Evolutionary conservation across 2,797 vertebrate species (phyloP).

Genomic region (Cyclopterus lumpus): DNA sequence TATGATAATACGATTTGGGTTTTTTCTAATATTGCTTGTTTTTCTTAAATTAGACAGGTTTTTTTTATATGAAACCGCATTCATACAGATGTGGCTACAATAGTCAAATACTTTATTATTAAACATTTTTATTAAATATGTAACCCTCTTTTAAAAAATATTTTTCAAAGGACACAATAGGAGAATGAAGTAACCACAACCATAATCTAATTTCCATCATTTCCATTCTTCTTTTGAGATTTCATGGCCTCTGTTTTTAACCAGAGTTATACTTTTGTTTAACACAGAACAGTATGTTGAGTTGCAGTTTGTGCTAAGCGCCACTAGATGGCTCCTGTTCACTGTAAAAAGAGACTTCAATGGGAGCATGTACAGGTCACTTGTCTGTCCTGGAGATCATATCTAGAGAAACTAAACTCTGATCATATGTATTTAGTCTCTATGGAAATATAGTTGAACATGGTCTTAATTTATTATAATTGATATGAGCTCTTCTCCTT

Average conservation of each 20-base stretch:
- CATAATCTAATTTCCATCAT: background rate
- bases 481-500: background rate
- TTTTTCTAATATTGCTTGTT: background rate
- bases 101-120: background rate
- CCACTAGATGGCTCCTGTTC: conserved; percentile 56
- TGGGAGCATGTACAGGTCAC: background rate
- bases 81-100: background rate
- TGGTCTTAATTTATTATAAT: background rate
- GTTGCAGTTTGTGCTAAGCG: background rate
- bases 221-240: background rate
- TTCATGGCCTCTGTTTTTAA: background rate
- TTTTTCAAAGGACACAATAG: background rate
- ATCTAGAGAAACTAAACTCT: background rate
- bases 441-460: background rate
- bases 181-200: background rate
- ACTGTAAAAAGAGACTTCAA: background rate
- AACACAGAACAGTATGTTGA: too few species aligned
- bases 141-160: background rate
- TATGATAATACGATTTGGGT: background rate
- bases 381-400: background rate
- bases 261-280: background rate
- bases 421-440: background rate
- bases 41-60: background rate
- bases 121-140: background rate
- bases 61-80: background rate